These are phyloP conservation scores for Trichogramma evanescens DNA, from an alignment of 2,888 invertebrate genomes.

Conservation along the genomic window DNA sequence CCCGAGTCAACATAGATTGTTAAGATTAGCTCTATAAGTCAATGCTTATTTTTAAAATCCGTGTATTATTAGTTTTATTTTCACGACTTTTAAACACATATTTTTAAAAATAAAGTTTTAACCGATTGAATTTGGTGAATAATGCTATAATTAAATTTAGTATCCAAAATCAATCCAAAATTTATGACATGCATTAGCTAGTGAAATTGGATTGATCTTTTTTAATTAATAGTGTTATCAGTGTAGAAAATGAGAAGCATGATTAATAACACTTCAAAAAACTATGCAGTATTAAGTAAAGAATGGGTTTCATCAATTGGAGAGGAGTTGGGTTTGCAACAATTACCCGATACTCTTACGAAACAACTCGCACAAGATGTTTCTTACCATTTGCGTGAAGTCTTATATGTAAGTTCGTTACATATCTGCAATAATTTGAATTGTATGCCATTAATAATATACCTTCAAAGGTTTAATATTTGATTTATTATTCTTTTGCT, in stretches of 20 bases:
- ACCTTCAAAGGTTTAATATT: neutral
- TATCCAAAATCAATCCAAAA: no score
- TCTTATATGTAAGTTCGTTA: constrained; percentile 36
- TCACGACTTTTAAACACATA: no score
- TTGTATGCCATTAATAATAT: neutral
- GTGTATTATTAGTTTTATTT: no score
- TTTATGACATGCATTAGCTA: no score
- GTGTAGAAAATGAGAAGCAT: constrained; percentile 74
- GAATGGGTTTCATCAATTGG: constrained; percentile 44
- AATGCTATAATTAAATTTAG: no score
- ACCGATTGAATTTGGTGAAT: no score
- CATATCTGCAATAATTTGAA: neutral
- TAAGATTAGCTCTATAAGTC: no score
- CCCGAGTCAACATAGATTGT: no score
- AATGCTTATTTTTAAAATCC: no score
- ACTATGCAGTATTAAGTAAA: constrained; percentile 41
- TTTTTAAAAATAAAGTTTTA: no score
- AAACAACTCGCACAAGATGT: constrained; percentile 43
- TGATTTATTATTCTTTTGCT: constrained; percentile 9
- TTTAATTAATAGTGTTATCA: constrained; percentile 96
- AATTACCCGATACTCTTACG: constrained; percentile 38
- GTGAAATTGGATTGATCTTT: constrained; percentile 28
- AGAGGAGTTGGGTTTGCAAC: constrained; percentile 43
- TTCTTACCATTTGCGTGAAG: constrained; percentile 43
- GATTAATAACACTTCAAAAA: constrained; percentile 46